Conservation (phyloP, 37 sponge, comb jelly and placozoan species). For the Cliona cf. orientalis region DNA sequence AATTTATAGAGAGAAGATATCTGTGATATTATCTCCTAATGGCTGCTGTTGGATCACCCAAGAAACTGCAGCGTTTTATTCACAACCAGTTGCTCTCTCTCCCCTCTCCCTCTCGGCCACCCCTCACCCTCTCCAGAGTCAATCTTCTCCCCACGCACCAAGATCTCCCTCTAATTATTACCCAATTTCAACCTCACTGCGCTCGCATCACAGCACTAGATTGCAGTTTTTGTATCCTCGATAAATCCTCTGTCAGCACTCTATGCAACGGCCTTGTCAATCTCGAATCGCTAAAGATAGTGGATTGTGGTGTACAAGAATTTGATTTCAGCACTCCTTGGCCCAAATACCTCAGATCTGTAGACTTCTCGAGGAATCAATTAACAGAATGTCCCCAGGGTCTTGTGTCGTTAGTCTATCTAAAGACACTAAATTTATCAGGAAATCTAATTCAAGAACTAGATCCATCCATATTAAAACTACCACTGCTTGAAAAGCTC, state of each 20-base stretch:
- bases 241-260: background rate
- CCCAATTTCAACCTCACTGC: background rate
- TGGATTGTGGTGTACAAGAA: slow-evolving; percentile 25
- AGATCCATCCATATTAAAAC: slow-evolving; percentile 13
- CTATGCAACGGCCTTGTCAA: slow-evolving; percentile 22
- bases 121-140: background rate
- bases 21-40: too few species aligned
- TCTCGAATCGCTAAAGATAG: slow-evolving; percentile 7
- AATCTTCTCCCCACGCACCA: background rate
- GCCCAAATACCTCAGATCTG: slow-evolving; percentile 27
- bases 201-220: slow-evolving; percentile 21
- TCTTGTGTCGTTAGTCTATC: background rate
- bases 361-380: slow-evolving; percentile 59
- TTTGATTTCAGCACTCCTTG: background rate
- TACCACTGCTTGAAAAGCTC: slow-evolving; percentile 21
- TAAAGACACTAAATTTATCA: slow-evolving; percentile 28
- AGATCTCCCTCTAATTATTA: background rate
- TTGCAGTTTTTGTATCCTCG: slow-evolving; percentile 35
- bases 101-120: background rate
- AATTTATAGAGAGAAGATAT: too few species aligned
- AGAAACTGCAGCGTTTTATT: slow-evolving; percentile 36
- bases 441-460: slow-evolving; percentile 39
- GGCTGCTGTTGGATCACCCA: too few species aligned
- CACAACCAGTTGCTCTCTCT: slow-evolving; percentile 26
- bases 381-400: slow-evolving; percentile 31